Conservation (phyloP, 2,113 vertebrate species). For the Tetraodon nigroviridis region DNA sequence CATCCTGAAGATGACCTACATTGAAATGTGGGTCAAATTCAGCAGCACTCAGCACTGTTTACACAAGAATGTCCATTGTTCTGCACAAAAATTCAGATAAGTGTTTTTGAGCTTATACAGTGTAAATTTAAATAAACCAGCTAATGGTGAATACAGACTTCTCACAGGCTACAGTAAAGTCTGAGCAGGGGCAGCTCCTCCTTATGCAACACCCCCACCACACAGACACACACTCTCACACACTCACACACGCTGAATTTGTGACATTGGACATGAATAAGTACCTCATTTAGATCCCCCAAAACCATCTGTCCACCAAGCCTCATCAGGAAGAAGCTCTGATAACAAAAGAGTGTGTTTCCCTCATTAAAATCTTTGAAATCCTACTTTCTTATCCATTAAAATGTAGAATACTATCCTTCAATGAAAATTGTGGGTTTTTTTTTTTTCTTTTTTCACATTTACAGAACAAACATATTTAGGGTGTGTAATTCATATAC, state of each 20-base stretch:
- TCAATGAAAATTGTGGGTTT: background rate
- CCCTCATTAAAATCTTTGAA: constrained; percentile 50
- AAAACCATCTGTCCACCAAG: constrained; percentile 66
- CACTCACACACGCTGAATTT: constrained; percentile 22
- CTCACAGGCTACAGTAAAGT: background rate
- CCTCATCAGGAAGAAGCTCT: constrained; percentile 35
- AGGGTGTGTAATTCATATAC: background rate
- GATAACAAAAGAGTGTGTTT: constrained; percentile 55
- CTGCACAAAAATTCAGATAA: background rate
- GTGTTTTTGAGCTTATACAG: background rate
- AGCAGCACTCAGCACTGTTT: background rate
- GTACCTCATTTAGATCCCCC: constrained; percentile 63
- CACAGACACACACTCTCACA: background rate
- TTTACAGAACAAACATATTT: background rate
- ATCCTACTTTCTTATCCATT: constrained; percentile 43
- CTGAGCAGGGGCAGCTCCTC: background rate
- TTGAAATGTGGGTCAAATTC: constrained; percentile 19
- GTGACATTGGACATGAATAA: constrained; percentile 68
- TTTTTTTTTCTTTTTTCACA: background rate
- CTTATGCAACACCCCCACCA: no score
- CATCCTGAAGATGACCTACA: constrained; percentile 10
- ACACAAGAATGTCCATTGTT: background rate
- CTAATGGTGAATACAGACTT: background rate
- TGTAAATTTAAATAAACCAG: no score
- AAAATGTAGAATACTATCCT: constrained; percentile 14